These are phyloP conservation scores for Coenonympha glycerion DNA, from an alignment of 2,888 invertebrate species.

Conservation along the genomic window DNA sequence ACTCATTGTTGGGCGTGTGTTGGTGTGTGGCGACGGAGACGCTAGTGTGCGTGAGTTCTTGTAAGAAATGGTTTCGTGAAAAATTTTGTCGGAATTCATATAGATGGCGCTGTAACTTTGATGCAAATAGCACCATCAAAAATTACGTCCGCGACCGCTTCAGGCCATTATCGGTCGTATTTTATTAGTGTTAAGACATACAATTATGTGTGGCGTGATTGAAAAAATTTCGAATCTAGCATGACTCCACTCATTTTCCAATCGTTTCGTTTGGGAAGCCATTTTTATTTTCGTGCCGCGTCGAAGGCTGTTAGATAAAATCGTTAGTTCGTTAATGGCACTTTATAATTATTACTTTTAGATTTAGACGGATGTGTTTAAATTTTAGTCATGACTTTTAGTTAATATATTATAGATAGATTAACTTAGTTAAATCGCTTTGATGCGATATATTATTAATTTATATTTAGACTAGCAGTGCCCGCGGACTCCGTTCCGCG, in stretches of 20 bases:
- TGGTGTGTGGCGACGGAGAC: constrained; percentile 38
- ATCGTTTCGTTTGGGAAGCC: constrained; percentile 27
- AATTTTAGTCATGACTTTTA: no score
- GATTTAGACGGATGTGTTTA: constrained; percentile 22
- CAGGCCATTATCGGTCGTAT: constrained; percentile 12
- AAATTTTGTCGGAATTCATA: constrained; percentile 68
- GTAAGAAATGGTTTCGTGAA: constrained; percentile 73
- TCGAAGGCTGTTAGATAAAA: constrained; percentile 29
- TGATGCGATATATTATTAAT: no score
- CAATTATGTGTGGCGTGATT: constrained; percentile 27
- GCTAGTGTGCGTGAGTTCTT: constrained; percentile 60
- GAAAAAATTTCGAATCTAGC: constrained; percentile 24
- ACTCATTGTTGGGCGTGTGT: constrained; percentile 32
- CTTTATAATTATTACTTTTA: constrained; percentile 22
- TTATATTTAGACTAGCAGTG: no score
- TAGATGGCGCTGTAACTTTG: constrained; percentile 68
- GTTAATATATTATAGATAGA: background rate
- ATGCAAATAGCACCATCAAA: constrained; percentile 54
- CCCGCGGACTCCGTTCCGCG: no score
- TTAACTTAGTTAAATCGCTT: background rate
- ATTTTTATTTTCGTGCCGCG: constrained; percentile 30
- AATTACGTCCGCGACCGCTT: constrained; percentile 42
- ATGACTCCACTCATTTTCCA: constrained; percentile 27
- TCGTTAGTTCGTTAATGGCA: constrained; percentile 24
- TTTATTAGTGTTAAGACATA: constrained; percentile 25